Conservation (phyloP, 1,140 invertebrate genomes). For the Cydia amplana region DNA sequence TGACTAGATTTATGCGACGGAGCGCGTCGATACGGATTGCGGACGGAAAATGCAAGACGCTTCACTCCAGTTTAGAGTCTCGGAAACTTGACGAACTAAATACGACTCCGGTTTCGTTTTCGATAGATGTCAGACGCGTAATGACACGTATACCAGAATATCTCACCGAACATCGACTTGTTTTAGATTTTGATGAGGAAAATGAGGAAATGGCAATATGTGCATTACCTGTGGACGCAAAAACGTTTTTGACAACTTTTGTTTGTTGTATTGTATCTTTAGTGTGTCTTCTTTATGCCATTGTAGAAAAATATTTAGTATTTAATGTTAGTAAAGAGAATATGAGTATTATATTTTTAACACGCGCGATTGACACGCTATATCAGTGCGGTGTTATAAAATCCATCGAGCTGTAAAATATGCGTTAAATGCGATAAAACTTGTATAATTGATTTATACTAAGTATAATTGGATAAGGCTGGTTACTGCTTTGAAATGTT, state of each 20-base stretch:
- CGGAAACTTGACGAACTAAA: background rate
- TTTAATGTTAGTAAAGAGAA: too few relatives aligned
- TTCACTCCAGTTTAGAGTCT: background rate
- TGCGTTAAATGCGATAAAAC: slow-evolving; percentile 7
- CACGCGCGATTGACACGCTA: background rate
- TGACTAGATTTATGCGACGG: too few relatives aligned
- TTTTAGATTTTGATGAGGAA: too few relatives aligned
- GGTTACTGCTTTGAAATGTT: background rate
- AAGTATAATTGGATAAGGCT: slow-evolving; percentile 15
- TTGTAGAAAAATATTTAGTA: too few relatives aligned
- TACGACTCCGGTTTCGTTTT: background rate
- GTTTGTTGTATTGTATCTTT: too few relatives aligned
- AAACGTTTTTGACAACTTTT: too few relatives aligned
- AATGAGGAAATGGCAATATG: too few relatives aligned
- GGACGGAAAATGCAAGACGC: background rate
- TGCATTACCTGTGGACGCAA: too few relatives aligned
- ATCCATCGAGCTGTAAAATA: background rate
- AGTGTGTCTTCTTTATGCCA: too few relatives aligned
- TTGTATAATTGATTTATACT: slow-evolving; percentile 14
- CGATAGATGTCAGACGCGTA: background rate
- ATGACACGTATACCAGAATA: too few relatives aligned
- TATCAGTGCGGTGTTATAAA: background rate
- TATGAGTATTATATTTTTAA: background rate
- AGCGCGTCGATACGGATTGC: too few relatives aligned
- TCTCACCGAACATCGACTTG: too few relatives aligned